A percentile compares a stretch with the other conserved stretches of the same genome.
These are phyloP conservation scores for Megalonaias nervosa DNA, from an alignment of 1,140 invertebrate genomes.

Conservation along the genomic window DNA sequence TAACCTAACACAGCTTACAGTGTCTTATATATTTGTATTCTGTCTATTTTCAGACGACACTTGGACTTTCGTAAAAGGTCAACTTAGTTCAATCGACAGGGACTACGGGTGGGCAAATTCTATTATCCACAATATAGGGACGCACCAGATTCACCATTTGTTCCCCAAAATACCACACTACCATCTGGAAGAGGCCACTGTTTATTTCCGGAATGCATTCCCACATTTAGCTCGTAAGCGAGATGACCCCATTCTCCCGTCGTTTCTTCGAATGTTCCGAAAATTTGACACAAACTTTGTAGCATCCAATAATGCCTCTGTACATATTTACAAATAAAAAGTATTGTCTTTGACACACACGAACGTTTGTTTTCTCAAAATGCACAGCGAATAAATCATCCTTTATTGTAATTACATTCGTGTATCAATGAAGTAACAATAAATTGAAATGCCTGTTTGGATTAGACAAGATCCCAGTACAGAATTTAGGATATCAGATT, in stretches of 20 bases:
- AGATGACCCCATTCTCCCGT: slow-evolving; percentile 49
- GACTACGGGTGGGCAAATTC: slow-evolving; percentile 71
- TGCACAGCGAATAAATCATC: too few relatives aligned
- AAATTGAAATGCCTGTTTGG: too few relatives aligned
- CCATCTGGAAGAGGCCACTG: slow-evolving; percentile 70
- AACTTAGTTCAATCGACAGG: slow-evolving; percentile 71
- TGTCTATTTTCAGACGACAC: slow-evolving; percentile 49
- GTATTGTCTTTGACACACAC: too few relatives aligned
- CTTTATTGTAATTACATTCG: too few relatives aligned
- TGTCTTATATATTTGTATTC: neutral
- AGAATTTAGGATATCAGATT: too few relatives aligned
- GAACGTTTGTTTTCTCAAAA: too few relatives aligned
- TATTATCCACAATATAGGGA: slow-evolving; percentile 70
- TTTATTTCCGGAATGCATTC: slow-evolving; percentile 54
- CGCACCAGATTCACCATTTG: slow-evolving; percentile 72
- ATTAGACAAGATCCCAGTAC: too few relatives aligned
- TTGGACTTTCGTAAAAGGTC: slow-evolving; percentile 71
- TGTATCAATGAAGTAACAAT: too few relatives aligned
- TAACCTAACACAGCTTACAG: too few relatives aligned
- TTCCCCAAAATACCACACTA: slow-evolving; percentile 72
- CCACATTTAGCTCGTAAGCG: slow-evolving; percentile 52
- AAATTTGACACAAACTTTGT: slow-evolving; percentile 38
- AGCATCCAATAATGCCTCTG: too few relatives aligned
- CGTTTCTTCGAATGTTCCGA: slow-evolving; percentile 58
- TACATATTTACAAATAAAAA: too few relatives aligned